Evolutionary conservation across 2,888 invertebrate species (phyloP), one percentile per base, ranked within the genome.

Genomic region (Suillia variegata): DNA sequence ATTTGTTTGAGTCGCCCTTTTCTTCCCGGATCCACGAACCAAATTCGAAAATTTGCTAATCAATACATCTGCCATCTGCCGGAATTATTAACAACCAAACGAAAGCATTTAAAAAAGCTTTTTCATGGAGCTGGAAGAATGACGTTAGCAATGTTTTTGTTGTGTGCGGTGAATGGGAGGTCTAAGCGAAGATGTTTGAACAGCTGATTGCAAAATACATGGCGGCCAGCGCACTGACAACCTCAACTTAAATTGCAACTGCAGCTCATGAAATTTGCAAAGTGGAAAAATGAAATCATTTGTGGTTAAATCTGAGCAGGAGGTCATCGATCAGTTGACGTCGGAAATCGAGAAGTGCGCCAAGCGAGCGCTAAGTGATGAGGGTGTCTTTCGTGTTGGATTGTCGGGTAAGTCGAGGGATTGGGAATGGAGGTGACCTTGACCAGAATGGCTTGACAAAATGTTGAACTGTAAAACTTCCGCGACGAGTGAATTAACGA

Each of bases 361-460:
- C 0, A 86, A 87, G 62, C 84, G 86, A 68, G 87, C 89, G 22
- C 89, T 92, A 1, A 56, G 42, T 10, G 50, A 53, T 3, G 84
- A 87, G 63, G 88, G 87, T 63, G 82, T 85, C 56, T 93, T 93
- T 83, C 88, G 86, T 73, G 82, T 94, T 61, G 93, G 93, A 34
- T 84, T 93, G 66, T 93, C 93, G 76, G 93, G 93, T 92, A 82
- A 81, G 77, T 59, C n/a, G n/a, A n/a, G n/a, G n/a, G n/a, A n/a
- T n/a, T n/a, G n/a, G n/a, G 4, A 21, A n/a, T 62, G 58, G 49
- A 2, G n/a, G 26, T 20, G 49, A 59, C 52, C 54, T 34, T 64
- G 42, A 33, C 22, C 15, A 15, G 18, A 42, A 18, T 15, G 15
- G 8, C 15, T 18, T 3, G n/a, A n/a, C n/a, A n/a, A n/a, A n/a